These are phyloP conservation scores for Mimumesa dahlbomi DNA, from an alignment of 2,888 invertebrate genomes.

Conservation along the genomic window DNA sequence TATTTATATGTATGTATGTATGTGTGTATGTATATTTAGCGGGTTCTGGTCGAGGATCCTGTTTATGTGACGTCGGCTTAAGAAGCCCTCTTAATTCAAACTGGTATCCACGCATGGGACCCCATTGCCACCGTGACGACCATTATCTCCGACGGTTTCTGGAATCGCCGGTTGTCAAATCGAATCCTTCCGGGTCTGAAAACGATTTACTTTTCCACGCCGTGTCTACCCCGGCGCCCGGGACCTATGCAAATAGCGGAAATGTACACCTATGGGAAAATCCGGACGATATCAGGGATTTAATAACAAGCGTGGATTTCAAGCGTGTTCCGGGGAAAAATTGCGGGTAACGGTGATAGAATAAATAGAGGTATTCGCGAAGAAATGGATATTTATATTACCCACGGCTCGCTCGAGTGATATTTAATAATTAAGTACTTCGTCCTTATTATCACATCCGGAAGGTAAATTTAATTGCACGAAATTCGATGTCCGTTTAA, in stretches of 20 bases:
- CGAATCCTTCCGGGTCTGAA: constrained; percentile 58
- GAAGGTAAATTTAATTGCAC: no score
- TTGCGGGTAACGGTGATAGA: background rate
- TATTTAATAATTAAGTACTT: no score
- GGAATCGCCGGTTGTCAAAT: constrained; percentile 65
- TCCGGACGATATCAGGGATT: constrained; percentile 44
- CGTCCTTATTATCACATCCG: no score
- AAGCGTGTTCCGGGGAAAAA: constrained; percentile 6
- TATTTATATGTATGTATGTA: no score
- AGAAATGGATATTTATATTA: no score
- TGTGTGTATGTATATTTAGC: no score
- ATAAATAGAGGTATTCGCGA: background rate
- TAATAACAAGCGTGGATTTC: constrained; percentile 25
- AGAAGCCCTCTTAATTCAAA: constrained; percentile 55
- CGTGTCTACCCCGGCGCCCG: constrained; percentile 23
- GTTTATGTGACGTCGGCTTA: constrained; percentile 41
- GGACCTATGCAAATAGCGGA: constrained; percentile 72
- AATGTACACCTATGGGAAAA: constrained; percentile 74
- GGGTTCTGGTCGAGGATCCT: constrained; percentile 36
- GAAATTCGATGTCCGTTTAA: no score
- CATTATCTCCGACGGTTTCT: constrained; percentile 53
- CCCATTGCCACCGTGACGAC: constrained; percentile 12
- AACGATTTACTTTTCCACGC: constrained; percentile 56
- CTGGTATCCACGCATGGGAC: constrained; percentile 56
- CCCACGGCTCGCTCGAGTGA: no score